Conservation (phyloP, 2,113 vertebrate species). For the Anguilla rostrata region DNA sequence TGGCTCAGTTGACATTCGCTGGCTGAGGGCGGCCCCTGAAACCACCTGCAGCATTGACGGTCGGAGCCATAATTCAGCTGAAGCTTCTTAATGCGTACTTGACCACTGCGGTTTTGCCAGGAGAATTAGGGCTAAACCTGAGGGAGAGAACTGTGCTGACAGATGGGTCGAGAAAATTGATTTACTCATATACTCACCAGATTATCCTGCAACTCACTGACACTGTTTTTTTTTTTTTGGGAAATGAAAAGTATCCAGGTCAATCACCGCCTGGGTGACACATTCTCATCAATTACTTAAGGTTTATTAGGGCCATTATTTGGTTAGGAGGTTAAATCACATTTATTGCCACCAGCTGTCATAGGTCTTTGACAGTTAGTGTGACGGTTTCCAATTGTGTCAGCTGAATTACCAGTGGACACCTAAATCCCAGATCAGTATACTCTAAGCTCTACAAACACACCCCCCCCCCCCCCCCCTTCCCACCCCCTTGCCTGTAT, state of each 20-base stretch:
- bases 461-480: neutral
- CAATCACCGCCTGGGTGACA: conserved; percentile 9
- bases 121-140: conserved; percentile 11
- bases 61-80: conserved; percentile 26
- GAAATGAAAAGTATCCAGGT: conserved; percentile 14
- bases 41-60: conserved; percentile 7
- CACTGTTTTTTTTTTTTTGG: neutral
- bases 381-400: neutral
- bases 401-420: neutral
- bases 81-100: conserved; percentile 23
- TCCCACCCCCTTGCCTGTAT: neutral
- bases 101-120: neutral
- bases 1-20: conserved; percentile 23
- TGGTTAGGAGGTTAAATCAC: neutral
- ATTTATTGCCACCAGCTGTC: neutral
- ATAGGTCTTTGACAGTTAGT: neutral
- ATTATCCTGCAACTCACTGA: conserved; percentile 10
- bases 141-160: conserved; percentile 23
- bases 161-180: conserved; percentile 26
- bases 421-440: too few relatives aligned
- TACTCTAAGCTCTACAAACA: neutral
- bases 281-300: neutral
- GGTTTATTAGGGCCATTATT: neutral
- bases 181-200: conserved; percentile 32
- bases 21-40: conserved; percentile 30